Conservation (phyloP, 2,888 invertebrate species). For the Spilarctia lutea region DNA sequence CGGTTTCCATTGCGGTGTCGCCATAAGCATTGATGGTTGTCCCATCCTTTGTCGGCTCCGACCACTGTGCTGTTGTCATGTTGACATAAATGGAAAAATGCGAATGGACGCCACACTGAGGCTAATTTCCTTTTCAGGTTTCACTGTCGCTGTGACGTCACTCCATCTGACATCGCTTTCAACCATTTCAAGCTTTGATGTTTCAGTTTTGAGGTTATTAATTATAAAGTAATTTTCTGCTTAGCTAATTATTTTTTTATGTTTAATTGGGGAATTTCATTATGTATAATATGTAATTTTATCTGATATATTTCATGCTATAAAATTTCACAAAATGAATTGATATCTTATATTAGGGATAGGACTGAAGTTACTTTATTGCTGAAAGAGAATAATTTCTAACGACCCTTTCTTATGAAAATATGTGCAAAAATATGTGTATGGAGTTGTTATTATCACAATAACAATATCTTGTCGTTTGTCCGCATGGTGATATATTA, state of each 20-base stretch:
- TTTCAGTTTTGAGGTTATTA: slow-evolving; percentile 37
- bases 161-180: slow-evolving; percentile 47
- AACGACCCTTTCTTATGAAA: too few relatives aligned
- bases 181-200: slow-evolving; percentile 48
- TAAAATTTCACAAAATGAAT: background rate
- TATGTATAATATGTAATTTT: background rate
- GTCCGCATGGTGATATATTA: too few relatives aligned
- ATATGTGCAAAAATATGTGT: too few relatives aligned
- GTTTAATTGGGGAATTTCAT: background rate
- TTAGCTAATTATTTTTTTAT: slow-evolving; percentile 30
- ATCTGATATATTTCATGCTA: background rate
- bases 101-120: slow-evolving; percentile 57
- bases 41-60: slow-evolving; percentile 53
- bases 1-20: slow-evolving; percentile 32
- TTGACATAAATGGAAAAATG: slow-evolving; percentile 76
- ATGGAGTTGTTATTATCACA: too few relatives aligned
- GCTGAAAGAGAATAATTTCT: too few relatives aligned
- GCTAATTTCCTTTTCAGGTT: slow-evolving; percentile 73
- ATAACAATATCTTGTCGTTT: too few relatives aligned
- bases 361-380: too few relatives aligned
- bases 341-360: background rate
- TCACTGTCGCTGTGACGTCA: slow-evolving; percentile 51
- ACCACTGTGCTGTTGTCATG: slow-evolving; percentile 55
- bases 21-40: slow-evolving; percentile 43
- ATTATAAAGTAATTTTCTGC: slow-evolving; percentile 41